phyloP scores from a whole-genome alignment of 2,888 invertebrate species.

The Empis stercorea region DNA sequence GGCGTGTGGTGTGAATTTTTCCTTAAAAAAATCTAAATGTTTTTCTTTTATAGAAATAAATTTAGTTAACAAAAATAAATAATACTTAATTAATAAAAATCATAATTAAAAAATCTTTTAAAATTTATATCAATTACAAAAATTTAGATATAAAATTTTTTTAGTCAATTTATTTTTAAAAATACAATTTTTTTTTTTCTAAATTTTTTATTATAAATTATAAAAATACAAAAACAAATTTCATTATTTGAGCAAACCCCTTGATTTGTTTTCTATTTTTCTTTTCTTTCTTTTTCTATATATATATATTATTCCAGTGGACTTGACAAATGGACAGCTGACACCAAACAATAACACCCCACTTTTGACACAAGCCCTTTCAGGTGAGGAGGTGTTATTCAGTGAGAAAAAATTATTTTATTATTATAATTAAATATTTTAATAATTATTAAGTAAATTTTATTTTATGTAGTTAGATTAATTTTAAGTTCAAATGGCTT shows the following conservation, averaged over 20 bases:
- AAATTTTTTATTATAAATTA: neutral
- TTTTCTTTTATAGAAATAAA: too few species aligned
- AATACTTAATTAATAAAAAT: too few species aligned
- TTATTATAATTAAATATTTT: too few species aligned
- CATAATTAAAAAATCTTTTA: too few species aligned
- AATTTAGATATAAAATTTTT: too few species aligned
- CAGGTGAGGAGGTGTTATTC: constrained; percentile 52
- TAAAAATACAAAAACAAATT: neutral
- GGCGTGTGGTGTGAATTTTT: too few species aligned
- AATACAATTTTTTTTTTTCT: constrained; percentile 3
- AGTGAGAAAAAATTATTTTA: too few species aligned
- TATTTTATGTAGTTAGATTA: neutral
- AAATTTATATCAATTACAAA: too few species aligned
- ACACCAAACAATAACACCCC: constrained; percentile 94
- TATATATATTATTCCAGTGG: constrained; percentile 70
- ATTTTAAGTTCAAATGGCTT: too few species aligned
- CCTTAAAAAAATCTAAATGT: too few species aligned
- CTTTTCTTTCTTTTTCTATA: constrained; percentile 28
- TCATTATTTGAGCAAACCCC: neutral
- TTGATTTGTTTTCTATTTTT: constrained; percentile 18
- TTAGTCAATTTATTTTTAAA: constrained; percentile 1
- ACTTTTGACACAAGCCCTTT: constrained; percentile 87
- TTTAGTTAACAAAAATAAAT: too few species aligned
- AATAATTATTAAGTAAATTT: neutral
- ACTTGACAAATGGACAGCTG: constrained; percentile 90